Evolutionary conservation across 2,888 invertebrate genomes (phyloP).

Genomic region (Cephus rjabovi): DNA sequence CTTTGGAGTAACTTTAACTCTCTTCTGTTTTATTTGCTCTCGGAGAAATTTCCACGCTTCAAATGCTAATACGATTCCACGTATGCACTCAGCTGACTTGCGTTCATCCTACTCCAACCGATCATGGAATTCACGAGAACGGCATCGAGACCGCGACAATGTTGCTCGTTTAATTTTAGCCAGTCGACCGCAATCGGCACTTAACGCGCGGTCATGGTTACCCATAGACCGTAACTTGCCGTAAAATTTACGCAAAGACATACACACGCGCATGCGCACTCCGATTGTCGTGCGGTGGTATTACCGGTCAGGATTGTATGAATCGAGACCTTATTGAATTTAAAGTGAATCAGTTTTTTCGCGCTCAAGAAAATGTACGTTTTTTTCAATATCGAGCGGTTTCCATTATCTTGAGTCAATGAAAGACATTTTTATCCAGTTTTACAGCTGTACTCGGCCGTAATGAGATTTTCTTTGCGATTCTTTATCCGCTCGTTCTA

Average conservation of each 20-base stretch:
- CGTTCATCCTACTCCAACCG: neutral
- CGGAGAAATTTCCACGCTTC: neutral
- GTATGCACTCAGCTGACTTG: neutral
- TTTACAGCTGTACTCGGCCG: neutral
- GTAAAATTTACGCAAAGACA: neutral
- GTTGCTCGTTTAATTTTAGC: slow-evolving; percentile 28
- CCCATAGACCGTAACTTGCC: slow-evolving; percentile 5
- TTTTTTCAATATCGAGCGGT: neutral
- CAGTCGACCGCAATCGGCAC: slow-evolving; percentile 31
- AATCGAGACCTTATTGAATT: neutral
- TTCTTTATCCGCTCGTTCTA: neutral
- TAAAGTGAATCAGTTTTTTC: neutral
- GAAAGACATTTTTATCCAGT: neutral
- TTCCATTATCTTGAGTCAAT: neutral
- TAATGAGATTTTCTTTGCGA: neutral
- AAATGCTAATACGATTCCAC: neutral
- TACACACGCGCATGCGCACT: neutral
- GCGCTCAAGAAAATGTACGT: neutral
- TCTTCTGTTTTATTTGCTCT: neutral
- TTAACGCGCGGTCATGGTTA: slow-evolving; percentile 19
- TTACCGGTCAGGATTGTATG: neutral
- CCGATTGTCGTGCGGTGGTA: neutral
- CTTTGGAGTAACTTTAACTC: neutral
- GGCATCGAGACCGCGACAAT: slow-evolving; percentile 6
- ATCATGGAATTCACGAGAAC: neutral